Evolutionary conservation across 2,113 vertebrate species (phyloP), one percentile per base, ranked within the genome.

Genomic region (Atractosteus spatula): DNA sequence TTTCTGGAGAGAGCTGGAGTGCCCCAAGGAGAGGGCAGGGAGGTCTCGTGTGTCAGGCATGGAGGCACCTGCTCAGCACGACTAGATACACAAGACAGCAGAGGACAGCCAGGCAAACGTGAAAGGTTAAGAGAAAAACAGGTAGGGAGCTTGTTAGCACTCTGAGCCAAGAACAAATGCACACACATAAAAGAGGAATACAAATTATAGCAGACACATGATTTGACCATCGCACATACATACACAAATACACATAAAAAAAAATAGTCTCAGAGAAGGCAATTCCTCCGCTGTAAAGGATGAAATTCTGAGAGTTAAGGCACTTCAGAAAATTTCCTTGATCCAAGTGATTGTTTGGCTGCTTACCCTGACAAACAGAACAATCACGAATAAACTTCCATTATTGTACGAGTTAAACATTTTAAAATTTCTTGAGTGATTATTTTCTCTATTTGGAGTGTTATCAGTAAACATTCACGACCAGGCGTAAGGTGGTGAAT

Each of bases 1-100:
- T 99, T 99, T 89, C 97, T 95, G 91, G 95, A 87, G 92, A 99
- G 94, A 80, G 95, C 96, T 88, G 97, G 97, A n/a, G 97, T 99
- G 77, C 97, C 97, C 97, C 97, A 99, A 45, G 97, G 97, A 86
- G 97, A 99, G 92, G 97, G 97, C 83, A 99, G 95, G 83, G 97
- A 97, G 91, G 96, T 96, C 93, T 99, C 97, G 77, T 95, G 96
- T 92, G 95, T 97, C 94, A 99, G 94, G 92, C 97, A 99, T 89
- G 96, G 97, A 89, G 97, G 97, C 72, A 98, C 91, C 91, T 98
- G 97, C 88, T 99, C 97, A 81, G 97, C 95, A 89, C 92, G 96
- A 94, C 97, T 99, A 94, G 88, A 91, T 85, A 89, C 86, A 87
- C 91, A 89, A 72, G 76, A 76, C 73, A 72, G 72, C 86, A 91